Conservation (phyloP, 2,797 vertebrate genomes). For the Liparis tanakae region DNA sequence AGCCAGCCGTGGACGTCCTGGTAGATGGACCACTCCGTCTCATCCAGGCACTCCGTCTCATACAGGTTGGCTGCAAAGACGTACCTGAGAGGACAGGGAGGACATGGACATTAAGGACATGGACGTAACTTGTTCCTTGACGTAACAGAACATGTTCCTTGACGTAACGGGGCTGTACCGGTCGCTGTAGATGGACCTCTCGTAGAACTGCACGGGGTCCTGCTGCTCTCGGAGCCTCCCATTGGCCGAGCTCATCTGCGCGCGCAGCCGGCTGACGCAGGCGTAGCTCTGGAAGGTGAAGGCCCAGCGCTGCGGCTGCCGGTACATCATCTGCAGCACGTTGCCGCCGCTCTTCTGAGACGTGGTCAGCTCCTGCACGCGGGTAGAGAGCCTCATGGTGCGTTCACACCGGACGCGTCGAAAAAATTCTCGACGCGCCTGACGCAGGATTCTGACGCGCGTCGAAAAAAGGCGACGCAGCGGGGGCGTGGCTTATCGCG, state of each 20-base stretch:
- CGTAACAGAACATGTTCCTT: too few species aligned
- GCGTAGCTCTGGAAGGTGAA: slow-evolving; percentile 95
- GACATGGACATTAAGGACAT: too few species aligned
- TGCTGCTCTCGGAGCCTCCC: slow-evolving; percentile 82
- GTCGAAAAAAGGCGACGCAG: too few species aligned
- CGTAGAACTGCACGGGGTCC: slow-evolving; percentile 90
- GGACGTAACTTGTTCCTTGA: too few species aligned
- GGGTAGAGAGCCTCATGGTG: too few species aligned
- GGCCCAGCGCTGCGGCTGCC: slow-evolving; percentile 93
- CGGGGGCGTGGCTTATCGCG: too few species aligned
- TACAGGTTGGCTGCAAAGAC: slow-evolving; percentile 94
- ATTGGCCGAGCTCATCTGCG: slow-evolving; percentile 85
- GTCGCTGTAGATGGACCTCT: slow-evolving; percentile 95
- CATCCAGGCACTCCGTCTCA: slow-evolving; percentile 92
- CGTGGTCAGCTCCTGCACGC: slow-evolving; percentile 89
- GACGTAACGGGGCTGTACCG: slow-evolving; percentile 76
- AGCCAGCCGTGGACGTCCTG: slow-evolving; percentile 95
- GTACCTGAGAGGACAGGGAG: slow-evolving; percentile 86
- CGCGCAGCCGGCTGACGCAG: slow-evolving; percentile 91
- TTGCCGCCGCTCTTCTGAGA: slow-evolving; percentile 94
- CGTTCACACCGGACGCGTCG: too few species aligned
- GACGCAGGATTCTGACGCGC: too few species aligned
- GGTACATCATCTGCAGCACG: slow-evolving; percentile 93
- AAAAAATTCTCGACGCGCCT: too few species aligned
- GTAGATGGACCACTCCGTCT: slow-evolving; percentile 94